Evolutionary conservation across 2,888 invertebrate species (phyloP), one percentile per base, ranked within the genome.

Genomic region (Morinoia aosen): DNA sequence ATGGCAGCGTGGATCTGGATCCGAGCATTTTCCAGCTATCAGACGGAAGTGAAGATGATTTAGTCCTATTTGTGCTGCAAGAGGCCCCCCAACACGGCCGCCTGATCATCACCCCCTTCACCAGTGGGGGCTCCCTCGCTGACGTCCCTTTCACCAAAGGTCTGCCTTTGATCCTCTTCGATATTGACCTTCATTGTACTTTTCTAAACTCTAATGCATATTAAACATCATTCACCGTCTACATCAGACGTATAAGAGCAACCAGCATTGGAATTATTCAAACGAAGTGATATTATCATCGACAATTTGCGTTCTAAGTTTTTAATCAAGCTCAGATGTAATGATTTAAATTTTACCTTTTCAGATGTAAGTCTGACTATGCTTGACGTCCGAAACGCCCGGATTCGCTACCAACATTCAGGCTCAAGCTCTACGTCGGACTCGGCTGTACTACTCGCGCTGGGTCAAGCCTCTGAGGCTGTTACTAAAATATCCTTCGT

Each of bases 61-160:
- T 95, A 58, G 95, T 96, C 33, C 48, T 95, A 3, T 96, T 95
- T 58, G 95, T 96, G 40, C 95, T 96, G 58, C 95, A 96, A 33
- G 96, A 96, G 91, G 94, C 95, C 5, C 96, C 96, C 90, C 95
- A 94, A 39, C 95, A 96, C 95, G 96, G 96, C 88, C 95, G 95
- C 48, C 93, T 96, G 61, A 40, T 64, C 57, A 95, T 95, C 40
- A 95, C 95, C 16, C 95, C 96, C 57, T 88, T 94, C 95, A 58
- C 58, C n/a, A 58, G 95, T 16, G 61, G 88, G 19, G 58, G 88
- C 25, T 93, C 76, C n/a, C 39, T 91, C 94, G 76, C 39, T 58
- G 58, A n/a, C 64, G 93, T 95, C 58, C 56, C 64, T 57, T 95
- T 95, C 88, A 95, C 95, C 19, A 94, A 94, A 88, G 95, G 95